Evolutionary conservation across 2,888 invertebrate genomes (phyloP).

Genomic region (Nomada flava): DNA sequence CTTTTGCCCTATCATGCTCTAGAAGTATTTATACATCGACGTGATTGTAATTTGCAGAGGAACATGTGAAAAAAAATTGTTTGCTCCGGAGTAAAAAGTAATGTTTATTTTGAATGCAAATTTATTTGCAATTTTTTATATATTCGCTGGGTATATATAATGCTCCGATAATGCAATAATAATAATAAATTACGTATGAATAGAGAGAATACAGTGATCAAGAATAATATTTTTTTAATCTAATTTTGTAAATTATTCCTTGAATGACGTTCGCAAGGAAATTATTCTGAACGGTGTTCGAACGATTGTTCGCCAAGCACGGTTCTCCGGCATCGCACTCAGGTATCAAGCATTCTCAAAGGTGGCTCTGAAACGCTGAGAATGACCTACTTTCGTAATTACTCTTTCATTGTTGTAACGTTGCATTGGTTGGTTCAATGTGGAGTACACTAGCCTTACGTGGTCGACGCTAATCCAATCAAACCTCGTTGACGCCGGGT

Average conservation of each 20-base stretch:
- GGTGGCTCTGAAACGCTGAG: slow-evolving; percentile 48
- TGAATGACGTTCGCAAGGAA: not conserved
- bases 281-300: not conserved
- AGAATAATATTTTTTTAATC: not conserved
- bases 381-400: slow-evolving; percentile 68
- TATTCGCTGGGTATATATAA: no score
- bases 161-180: no score
- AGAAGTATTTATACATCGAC: no score
- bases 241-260: not conserved
- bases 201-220: no score
- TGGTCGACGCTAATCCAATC: slow-evolving; percentile 60
- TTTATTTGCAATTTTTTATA: no score
- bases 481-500: slow-evolving; percentile 51
- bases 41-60: no score
- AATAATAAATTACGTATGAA: no score
- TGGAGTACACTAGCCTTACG: slow-evolving; percentile 43
- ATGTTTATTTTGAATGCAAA: no score
- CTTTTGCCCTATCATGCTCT: no score
- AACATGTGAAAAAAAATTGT: no score
- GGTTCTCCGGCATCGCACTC: slow-evolving; percentile 24
- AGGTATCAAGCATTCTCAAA: slow-evolving; percentile 55
- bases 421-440: slow-evolving; percentile 35
- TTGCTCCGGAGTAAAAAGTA: no score
- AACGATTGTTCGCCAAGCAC: not conserved
- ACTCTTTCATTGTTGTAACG: slow-evolving; percentile 63